Conservation (phyloP, 2,797 vertebrate species). For the Intellagama lesueurii region DNA sequence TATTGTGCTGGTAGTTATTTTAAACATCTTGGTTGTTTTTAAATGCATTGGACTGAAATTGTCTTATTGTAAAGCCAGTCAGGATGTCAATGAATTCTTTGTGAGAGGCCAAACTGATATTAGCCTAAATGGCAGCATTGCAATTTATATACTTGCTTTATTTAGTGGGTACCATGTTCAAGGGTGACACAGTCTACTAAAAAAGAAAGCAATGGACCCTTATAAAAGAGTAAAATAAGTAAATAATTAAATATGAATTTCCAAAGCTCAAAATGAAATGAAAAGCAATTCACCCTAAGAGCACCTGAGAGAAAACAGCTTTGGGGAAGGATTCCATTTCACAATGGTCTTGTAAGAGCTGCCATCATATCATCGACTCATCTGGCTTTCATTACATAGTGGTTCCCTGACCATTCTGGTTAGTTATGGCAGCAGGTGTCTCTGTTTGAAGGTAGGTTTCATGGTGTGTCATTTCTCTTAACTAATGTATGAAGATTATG, state of each 20-base stretch:
- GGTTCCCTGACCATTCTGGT: background rate
- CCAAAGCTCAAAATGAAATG: background rate
- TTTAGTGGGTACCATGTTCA: background rate
- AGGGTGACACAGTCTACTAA: constrained; percentile 59
- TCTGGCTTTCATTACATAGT: background rate
- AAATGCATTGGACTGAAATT: constrained; percentile 3
- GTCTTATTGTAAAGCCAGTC: rapidly evolving
- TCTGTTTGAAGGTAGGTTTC: background rate
- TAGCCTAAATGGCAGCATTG: background rate
- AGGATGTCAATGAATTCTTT: rapidly evolving
- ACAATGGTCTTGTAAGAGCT: background rate
- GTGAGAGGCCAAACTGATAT: background rate
- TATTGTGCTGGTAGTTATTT: background rate
- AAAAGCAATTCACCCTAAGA: background rate
- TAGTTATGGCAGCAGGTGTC: background rate
- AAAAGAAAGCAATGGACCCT: constrained; percentile 52
- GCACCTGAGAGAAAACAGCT: background rate
- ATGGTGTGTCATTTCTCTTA: constrained; percentile 12
- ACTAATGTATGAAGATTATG: background rate
- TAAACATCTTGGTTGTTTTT: background rate
- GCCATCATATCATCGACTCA: background rate
- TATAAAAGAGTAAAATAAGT: constrained; percentile 27
- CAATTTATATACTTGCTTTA: background rate
- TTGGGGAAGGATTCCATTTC: rapidly evolving
- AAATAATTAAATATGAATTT: constrained; percentile 42